These are phyloP conservation scores for Aethes cnicana DNA, from an alignment of 2,888 invertebrate genomes.

Conservation along the genomic window DNA sequence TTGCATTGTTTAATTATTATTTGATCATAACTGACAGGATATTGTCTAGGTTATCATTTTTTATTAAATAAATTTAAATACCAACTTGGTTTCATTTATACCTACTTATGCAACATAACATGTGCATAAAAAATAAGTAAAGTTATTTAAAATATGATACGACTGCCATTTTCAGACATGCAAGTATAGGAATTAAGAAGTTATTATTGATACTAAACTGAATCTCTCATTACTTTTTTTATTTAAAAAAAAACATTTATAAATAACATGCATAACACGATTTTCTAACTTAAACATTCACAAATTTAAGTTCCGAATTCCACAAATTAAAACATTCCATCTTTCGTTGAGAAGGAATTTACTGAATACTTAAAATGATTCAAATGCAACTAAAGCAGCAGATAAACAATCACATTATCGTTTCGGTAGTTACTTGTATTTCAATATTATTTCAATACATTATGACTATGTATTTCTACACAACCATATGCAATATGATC, in stretches of 20 bases:
- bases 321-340: too few relatives aligned
- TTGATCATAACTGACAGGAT: conserved; percentile 57
- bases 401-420: not conserved
- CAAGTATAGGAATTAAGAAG: not conserved
- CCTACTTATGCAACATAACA: not conserved
- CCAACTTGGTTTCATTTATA: conserved; percentile 46
- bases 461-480: too few relatives aligned
- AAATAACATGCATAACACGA: conserved; percentile 24
- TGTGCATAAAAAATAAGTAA: too few relatives aligned
- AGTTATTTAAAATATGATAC: too few relatives aligned
- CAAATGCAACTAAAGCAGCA: not conserved
- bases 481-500: too few relatives aligned
- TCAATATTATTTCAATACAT: too few relatives aligned
- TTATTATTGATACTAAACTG: too few relatives aligned
- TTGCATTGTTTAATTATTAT: conserved; percentile 57
- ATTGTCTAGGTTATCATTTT: conserved; percentile 65
- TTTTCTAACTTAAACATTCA: not conserved
- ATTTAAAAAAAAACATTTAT: not conserved
- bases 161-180: too few relatives aligned
- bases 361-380: too few relatives aligned
- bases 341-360: too few relatives aligned
- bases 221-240: too few relatives aligned
- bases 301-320: conserved; percentile 1
- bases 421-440: too few relatives aligned
- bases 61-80: conserved; percentile 67